These are phyloP conservation scores for Aphelenchoides avenae DNA, from an alignment of 1,140 invertebrate genomes.

Conservation along the genomic window DNA sequence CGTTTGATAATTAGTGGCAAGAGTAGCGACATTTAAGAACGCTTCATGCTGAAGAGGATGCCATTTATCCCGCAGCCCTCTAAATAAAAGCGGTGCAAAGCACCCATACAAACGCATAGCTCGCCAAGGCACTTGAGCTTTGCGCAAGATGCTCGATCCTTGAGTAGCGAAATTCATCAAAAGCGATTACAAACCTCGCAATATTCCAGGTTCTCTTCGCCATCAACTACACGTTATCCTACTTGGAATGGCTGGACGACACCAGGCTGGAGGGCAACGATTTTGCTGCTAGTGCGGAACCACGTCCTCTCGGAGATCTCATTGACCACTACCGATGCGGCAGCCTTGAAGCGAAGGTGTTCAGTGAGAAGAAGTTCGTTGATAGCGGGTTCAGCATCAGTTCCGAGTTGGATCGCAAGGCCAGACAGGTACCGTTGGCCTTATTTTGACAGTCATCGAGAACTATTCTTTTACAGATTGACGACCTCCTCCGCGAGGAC, in stretches of 20 bases:
- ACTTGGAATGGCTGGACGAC: constrained; percentile 39
- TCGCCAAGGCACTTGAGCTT: constrained; percentile 7
- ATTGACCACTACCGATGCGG: constrained; percentile 31
- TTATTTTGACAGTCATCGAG: too few species aligned
- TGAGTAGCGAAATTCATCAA: too few species aligned
- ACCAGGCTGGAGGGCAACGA: constrained; percentile 9
- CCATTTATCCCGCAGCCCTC: too few species aligned
- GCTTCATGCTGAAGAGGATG: too few species aligned
- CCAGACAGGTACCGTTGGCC: constrained; percentile 20
- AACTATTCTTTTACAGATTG: constrained; percentile 16
- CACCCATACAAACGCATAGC: constrained; percentile 4
- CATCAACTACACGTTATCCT: constrained; percentile 44
- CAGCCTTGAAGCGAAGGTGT: constrained; percentile 24
- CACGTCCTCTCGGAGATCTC: constrained; percentile 14
- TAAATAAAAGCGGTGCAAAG: too few species aligned
- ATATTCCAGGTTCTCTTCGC: constrained; percentile 33
- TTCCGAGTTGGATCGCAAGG: constrained; percentile 16
- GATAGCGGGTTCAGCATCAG: constrained; percentile 26
- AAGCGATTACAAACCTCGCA: neutral
- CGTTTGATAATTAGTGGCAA: too few species aligned
- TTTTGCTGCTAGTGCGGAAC: constrained; percentile 3
- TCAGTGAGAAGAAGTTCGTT: constrained; percentile 19
- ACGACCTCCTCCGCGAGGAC: constrained; percentile 26
- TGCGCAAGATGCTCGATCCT: neutral
- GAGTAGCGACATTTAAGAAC: too few species aligned